Evolutionary conservation across 2,113 vertebrate species (phyloP), one percentile per base, ranked within the genome.

Genomic region (Embiotoca jacksoni): DNA sequence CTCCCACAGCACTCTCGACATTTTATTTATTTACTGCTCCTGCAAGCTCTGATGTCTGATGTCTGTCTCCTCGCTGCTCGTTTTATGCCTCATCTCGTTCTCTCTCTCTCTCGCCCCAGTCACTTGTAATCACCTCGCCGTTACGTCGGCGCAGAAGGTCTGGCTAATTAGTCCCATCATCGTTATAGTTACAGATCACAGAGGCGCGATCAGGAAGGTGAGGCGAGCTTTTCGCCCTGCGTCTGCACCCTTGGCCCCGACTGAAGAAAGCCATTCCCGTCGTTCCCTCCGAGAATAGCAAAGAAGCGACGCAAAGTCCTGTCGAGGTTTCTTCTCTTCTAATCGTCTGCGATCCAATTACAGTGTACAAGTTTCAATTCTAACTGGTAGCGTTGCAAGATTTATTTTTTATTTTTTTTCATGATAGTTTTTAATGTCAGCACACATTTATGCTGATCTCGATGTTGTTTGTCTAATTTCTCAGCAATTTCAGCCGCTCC

Each of bases 151-250:
- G 31, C 84, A 72, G 60, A 71, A 61, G 81, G 79, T 64, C 74
- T 30, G 8, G 59, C 70, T 89, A 86, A 92, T 92, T 87, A 86
- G 74, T 57, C 36, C 50, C 53, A 69, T 90, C 77, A 76, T 82
- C 78, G 56, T 87, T 68, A 47, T 86, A 89, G 91, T 90, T 76
- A 76, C 78, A 60, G 71, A 87, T 90, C 56, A 82, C 63, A 78
- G 79, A 63, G 82, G 67, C 54, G 16, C 58, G 66, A 68, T 65
- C 33, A 32, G 60, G 82, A 84, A 87, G 85, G 85, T 87, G 75
- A 75, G 66, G 56, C 46, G 71, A 85, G 85, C 77, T 82, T 76
- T 81, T 73, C 3, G 30, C 50, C 49, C 49, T 46, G 61, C 11
- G 33, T 65, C 53, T 52, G 66, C 75, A 52, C 55, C 37, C 35